Evolutionary conservation across 2,113 vertebrate species (phyloP).

Genomic region (Actenoides hombroni): DNA sequence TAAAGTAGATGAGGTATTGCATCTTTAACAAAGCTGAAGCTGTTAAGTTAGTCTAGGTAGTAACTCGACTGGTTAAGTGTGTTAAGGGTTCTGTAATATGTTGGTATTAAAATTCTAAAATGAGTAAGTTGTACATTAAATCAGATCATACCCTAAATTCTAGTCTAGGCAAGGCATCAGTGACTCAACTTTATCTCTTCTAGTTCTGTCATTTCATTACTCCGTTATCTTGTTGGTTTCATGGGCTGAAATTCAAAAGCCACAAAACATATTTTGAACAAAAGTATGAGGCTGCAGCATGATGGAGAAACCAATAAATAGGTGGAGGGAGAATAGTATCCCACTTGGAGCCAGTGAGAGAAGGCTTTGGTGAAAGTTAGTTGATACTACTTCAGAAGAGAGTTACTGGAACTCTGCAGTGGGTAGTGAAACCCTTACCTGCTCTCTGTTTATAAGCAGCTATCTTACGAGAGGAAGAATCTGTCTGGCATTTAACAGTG

Average conservation of each 20-base stretch:
- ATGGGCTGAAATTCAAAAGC: not conserved
- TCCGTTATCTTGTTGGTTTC: not conserved
- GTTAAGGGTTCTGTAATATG: not conserved
- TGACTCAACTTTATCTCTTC: not conserved
- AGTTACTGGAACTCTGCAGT: not conserved
- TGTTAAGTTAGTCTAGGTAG: not conserved
- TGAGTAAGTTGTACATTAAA: not conserved
- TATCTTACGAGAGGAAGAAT: not conserved
- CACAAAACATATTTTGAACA: not conserved
- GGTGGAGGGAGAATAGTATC: not conserved
- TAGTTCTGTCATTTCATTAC: not conserved
- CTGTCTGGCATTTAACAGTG: not conserved
- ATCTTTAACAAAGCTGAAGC: not conserved
- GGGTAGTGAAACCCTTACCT: not conserved
- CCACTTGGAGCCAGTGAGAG: not conserved
- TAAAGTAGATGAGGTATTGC: not conserved
- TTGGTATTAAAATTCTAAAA: not conserved
- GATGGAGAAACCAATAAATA: not conserved
- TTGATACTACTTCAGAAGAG: not conserved
- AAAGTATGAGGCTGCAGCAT: not conserved
- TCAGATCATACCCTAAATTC: not conserved
- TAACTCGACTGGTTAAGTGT: not conserved
- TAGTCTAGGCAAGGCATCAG: not conserved
- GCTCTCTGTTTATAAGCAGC: not conserved
- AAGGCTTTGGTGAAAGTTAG: not conserved